Conservation (phyloP, 35 echinoderm and acorn worm genomes). For the Chiridota heheva region DNA sequence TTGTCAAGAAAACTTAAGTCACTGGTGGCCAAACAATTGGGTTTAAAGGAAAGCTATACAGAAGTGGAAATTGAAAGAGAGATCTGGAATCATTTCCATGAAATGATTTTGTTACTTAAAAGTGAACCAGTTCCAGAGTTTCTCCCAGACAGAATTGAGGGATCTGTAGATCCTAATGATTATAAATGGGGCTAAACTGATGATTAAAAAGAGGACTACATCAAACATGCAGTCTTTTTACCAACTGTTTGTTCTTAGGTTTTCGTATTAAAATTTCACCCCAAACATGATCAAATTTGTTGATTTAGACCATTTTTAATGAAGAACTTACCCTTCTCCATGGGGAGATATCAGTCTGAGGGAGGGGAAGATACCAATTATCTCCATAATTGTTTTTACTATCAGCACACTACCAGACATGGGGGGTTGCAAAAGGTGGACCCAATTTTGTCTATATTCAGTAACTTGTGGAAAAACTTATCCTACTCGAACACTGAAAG, state of each 20-base stretch:
- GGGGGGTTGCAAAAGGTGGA: too few species aligned
- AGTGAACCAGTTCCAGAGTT: slow-evolving; percentile 20
- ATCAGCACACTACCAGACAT: too few species aligned
- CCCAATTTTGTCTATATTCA: too few species aligned
- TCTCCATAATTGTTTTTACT: too few species aligned
- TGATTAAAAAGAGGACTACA: slow-evolving; percentile 18
- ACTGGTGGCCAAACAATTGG: not conserved
- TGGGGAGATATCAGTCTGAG: slow-evolving; percentile 60
- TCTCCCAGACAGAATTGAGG: slow-evolving; percentile 19
- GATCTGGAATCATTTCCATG: slow-evolving; percentile 36
- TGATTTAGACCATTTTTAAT: slow-evolving; percentile 55
- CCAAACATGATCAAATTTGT: slow-evolving; percentile 85
- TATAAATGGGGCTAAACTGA: slow-evolving; percentile 64
- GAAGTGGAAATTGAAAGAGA: slow-evolving; percentile 30
- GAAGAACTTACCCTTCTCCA: slow-evolving; percentile 12
- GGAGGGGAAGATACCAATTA: too few species aligned
- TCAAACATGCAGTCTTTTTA: slow-evolving; percentile 54
- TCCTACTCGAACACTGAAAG: too few species aligned
- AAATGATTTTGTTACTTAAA: slow-evolving; percentile 37
- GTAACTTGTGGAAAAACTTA: too few species aligned
- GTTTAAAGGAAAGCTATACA: not conserved
- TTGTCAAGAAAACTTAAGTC: not conserved
- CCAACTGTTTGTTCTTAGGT: slow-evolving; percentile 37
- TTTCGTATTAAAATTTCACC: slow-evolving; percentile 45
- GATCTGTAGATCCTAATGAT: slow-evolving; percentile 31